Evolutionary conservation across 2,888 invertebrate genomes (phyloP).

Genomic region (Asteroscopus sphinx): DNA sequence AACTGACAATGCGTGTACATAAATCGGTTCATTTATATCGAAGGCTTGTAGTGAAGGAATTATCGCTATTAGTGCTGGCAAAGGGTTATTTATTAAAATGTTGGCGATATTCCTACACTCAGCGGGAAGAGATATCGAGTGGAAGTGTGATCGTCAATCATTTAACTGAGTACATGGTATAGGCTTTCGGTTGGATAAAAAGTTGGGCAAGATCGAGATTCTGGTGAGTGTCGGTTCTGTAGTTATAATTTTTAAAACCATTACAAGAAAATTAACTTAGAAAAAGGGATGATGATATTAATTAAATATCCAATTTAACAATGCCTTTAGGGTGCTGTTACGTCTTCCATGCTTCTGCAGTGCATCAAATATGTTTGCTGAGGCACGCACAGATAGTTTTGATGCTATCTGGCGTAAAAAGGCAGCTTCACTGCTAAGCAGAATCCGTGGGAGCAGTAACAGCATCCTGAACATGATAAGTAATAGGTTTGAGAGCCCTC

Average conservation of each 20-base stretch:
- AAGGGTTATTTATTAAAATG: constrained; percentile 75
- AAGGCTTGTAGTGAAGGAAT: constrained; percentile 76
- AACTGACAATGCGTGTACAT: constrained; percentile 63
- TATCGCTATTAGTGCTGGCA: constrained; percentile 78
- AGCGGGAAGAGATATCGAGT: constrained; percentile 70
- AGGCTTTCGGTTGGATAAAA: constrained; percentile 51
- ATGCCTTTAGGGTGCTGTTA: no score
- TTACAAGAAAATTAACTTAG: no score
- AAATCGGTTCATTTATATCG: constrained; percentile 65
- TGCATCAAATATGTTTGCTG: no score
- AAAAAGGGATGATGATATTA: no score
- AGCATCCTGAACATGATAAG: no score
- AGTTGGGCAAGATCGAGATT: constrained; percentile 12
- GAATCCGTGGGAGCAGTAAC: no score
- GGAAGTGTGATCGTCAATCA: constrained; percentile 74
- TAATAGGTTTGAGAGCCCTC: no score
- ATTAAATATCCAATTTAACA: no score
- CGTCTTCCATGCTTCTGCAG: no score
- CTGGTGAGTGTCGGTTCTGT: constrained; percentile 26
- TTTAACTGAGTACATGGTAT: constrained; percentile 49
- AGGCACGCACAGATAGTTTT: no score
- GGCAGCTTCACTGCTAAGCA: no score
- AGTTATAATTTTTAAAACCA: neutral
- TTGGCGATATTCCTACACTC: constrained; percentile 65
- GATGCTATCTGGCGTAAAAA: no score